phyloP scores from a whole-genome alignment of 2,797 vertebrate genomes.

The Vultur gryphus region DNA sequence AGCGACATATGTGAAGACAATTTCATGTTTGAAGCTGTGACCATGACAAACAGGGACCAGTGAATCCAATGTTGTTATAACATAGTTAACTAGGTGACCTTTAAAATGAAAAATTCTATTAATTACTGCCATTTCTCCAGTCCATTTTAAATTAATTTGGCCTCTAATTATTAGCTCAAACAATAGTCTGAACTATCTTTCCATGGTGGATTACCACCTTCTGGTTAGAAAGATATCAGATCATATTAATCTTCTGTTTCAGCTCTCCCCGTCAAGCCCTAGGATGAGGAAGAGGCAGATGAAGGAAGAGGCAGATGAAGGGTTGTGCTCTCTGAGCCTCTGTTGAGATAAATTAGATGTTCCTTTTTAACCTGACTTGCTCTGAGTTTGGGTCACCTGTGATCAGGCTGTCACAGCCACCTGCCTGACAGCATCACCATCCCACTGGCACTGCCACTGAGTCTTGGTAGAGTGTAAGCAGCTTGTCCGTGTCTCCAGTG shows the following conservation, averaged over 20 bases:
- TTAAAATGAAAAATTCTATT: not conserved
- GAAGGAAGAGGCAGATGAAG: not conserved
- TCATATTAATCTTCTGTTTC: not conserved
- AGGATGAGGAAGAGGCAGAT: not conserved
- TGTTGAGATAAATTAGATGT: not conserved
- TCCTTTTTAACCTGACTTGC: not conserved
- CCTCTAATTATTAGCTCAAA: not conserved
- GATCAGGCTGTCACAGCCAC: not conserved
- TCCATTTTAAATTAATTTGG: not conserved
- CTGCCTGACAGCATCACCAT: not conserved
- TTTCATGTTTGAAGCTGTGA: slow-evolving; percentile 49
- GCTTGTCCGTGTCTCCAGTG: not conserved
- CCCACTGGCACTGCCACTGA: not conserved
- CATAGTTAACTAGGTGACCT: not conserved
- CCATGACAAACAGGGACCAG: not conserved
- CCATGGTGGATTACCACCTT: not conserved
- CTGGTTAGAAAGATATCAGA: not conserved
- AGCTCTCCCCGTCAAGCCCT: not conserved
- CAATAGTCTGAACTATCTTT: not conserved
- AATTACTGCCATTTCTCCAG: not conserved
- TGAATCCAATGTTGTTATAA: not conserved
- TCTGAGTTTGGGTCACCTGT: not conserved
- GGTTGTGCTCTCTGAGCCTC: not conserved
- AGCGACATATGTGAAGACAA: slow-evolving; percentile 7
- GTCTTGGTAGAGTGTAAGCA: not conserved